Evolutionary conservation across 2,797 vertebrate genomes (phyloP), one percentile per base, ranked within the genome.

Genomic region (Liparis tanakae): DNA sequence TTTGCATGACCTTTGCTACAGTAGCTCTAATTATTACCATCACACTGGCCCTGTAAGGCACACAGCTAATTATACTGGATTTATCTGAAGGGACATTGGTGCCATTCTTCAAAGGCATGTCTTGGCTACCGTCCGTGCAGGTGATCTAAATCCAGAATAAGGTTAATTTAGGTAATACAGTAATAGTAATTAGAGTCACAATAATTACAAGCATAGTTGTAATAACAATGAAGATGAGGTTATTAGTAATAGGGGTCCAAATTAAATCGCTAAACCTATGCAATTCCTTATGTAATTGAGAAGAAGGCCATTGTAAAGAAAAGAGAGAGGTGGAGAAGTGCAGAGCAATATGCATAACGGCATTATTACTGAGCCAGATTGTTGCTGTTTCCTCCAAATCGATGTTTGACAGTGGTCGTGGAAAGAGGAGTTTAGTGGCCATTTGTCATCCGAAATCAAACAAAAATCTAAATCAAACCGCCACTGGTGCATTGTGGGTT

Each of bases 1-100:
- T 30, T 96, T 94, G 93, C 63, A 36, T 70, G 94, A 97, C 95
- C 96, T 97, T 96, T 95, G 93, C 91, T 95, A 94, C 92, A 92
- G 93, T 94, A 94, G 88, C 92, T 93, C 95, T 97, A 96, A 97
- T 97, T 96, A 97, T 97, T 96, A 95, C 94, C 94, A 96, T 96
- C 92, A 94, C 89, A 92, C 91, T 92, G 94, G 92, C 94, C 94
- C 94, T 95, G 95, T 95, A 96, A 97, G 96, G 93, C 94, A 95
- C 93, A 93, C 91, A 92, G 94, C 94, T 96, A 98, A 98, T 98
- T 98, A 97, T 94, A 88, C 87, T 88, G 91, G 93, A 96, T 96
- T 96, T 96, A 97, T 97, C 94, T 95, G 95, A 96, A 94, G 94
- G 96, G 95, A 95, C 94, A 95, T 92, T 93, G 91, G 91, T 94